Evolutionary conservation across 2,888 invertebrate species (phyloP).

Genomic region (Cosmorhoe ocellata): DNA sequence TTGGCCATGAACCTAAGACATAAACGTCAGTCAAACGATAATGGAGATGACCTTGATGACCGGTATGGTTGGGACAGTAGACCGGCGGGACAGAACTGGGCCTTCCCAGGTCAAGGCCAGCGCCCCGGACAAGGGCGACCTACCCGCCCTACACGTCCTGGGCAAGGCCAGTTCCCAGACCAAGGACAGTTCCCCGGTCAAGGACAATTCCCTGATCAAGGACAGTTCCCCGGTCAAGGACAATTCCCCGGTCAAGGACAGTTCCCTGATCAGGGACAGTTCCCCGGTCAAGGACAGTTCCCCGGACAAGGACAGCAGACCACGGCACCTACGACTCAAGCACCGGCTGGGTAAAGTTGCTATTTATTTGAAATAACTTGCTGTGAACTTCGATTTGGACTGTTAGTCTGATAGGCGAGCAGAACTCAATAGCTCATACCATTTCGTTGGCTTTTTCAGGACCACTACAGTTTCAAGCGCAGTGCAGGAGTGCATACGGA

Average conservation of each 20-base stretch:
- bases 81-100: conserved; percentile 5
- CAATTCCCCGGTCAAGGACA: conserved; percentile 28
- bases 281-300: conserved; percentile 2
- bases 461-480: conserved; percentile 29
- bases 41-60: conserved; percentile 53
- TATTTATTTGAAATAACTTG: too few species aligned
- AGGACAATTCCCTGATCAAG: conserved; percentile 27
- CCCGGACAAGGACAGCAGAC: conserved; percentile 11
- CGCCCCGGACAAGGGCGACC: conserved; percentile 20
- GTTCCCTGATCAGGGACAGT: conserved; percentile 18
- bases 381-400: too few species aligned
- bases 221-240: conserved; percentile 25
- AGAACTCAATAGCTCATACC: too few species aligned
- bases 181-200: conserved; percentile 28
- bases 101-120: conserved; percentile 25
- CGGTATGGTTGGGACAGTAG: conserved; percentile 50
- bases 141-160: neutral
- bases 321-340: conserved; percentile 18
- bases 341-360: conserved; percentile 29
- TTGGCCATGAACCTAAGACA: conserved; percentile 46
- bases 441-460: conserved; percentile 23
- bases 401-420: too few species aligned
- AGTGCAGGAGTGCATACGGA: conserved; percentile 31
- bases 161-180: conserved; percentile 27
- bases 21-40: conserved; percentile 45